These are phyloP conservation scores for Pseudochaenichthys georgianus DNA, from an alignment of 2,797 vertebrate genomes.

Conservation along the genomic window DNA sequence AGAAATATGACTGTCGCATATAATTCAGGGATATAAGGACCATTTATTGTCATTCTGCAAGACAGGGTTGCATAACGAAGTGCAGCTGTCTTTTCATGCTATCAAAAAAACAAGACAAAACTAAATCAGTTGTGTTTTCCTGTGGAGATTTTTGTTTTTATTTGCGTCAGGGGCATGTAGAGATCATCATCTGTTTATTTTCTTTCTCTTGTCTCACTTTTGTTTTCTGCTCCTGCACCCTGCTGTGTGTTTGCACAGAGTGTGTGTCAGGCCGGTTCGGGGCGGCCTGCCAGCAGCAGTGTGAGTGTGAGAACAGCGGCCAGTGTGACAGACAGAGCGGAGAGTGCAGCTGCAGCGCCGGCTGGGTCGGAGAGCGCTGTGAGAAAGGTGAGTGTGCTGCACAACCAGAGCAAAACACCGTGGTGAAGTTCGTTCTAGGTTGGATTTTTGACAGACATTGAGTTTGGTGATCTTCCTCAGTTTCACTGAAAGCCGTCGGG, in stretches of 20 bases:
- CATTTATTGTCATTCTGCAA: too few relatives aligned
- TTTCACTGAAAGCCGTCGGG: too few relatives aligned
- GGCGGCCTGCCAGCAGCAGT: constrained; percentile 83
- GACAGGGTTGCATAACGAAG: too few relatives aligned
- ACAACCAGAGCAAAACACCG: not conserved
- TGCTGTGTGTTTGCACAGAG: constrained; percentile 77
- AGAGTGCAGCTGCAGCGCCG: constrained; percentile 86
- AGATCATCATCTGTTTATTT: constrained; percentile 27
- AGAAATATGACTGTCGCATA: constrained; percentile 32
- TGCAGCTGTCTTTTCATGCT: too few relatives aligned
- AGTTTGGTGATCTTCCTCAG: too few relatives aligned
- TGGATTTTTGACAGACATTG: too few relatives aligned
- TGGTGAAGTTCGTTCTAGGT: too few relatives aligned
- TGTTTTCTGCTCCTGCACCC: constrained; percentile 25
- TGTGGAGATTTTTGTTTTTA: too few relatives aligned
- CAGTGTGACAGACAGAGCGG: constrained; percentile 86
- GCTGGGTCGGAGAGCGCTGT: constrained; percentile 89
- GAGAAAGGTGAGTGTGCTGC: constrained; percentile 82
- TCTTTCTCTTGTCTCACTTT: constrained; percentile 17
- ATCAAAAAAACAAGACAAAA: too few relatives aligned
- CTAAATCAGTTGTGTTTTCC: too few relatives aligned
- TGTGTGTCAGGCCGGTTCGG: constrained; percentile 85
- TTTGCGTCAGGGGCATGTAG: too few relatives aligned
- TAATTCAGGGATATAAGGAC: not conserved
- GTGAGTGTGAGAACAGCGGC: constrained; percentile 87